phyloP scores from a whole-genome alignment of 2,797 vertebrate species.

The Poeciliopsis turneri region DNA sequence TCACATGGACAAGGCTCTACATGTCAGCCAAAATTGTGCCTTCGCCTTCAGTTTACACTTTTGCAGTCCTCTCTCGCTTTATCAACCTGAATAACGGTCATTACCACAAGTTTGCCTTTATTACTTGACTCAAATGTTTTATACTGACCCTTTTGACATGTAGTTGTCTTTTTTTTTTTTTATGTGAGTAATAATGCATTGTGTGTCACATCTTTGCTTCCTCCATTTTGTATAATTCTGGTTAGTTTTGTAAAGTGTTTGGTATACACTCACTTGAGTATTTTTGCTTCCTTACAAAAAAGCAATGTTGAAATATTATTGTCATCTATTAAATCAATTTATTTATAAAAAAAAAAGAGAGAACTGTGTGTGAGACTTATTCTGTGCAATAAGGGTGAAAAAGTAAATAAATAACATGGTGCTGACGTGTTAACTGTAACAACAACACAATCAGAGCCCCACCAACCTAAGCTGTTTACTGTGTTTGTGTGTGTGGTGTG shows the following conservation, averaged over 20 bases:
- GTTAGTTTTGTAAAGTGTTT: constrained; percentile 80
- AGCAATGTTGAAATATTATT: constrained; percentile 78
- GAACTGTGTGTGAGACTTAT: constrained; percentile 39
- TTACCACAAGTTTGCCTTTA: constrained; percentile 71
- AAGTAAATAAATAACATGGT: constrained; percentile 56
- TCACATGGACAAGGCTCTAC: constrained; percentile 70
- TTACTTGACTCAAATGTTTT: constrained; percentile 70
- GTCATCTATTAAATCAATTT: constrained; percentile 83
- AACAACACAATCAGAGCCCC: constrained; percentile 74
- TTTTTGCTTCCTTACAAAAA: constrained; percentile 79
- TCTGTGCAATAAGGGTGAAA: constrained; percentile 38
- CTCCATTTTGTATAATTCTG: constrained; percentile 79
- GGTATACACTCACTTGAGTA: constrained; percentile 73
- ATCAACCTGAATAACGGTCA: constrained; percentile 77
- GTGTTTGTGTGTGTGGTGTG: constrained; percentile 76
- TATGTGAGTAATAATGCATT: constrained; percentile 70
- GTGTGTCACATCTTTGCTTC: constrained; percentile 71
- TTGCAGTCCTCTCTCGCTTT: constrained; percentile 48
- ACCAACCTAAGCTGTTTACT: constrained; percentile 77
- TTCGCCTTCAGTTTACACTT: constrained; percentile 37
- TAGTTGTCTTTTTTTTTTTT: constrained; percentile 72
- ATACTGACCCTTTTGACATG: constrained; percentile 76
- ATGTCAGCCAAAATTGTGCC: constrained; percentile 66
- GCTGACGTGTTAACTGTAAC: constrained; percentile 76
- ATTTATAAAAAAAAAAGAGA: constrained; percentile 76